These are phyloP conservation scores for Syngnathus rostellatus DNA, from an alignment of 2,797 vertebrate genomes.

Conservation along the genomic window DNA sequence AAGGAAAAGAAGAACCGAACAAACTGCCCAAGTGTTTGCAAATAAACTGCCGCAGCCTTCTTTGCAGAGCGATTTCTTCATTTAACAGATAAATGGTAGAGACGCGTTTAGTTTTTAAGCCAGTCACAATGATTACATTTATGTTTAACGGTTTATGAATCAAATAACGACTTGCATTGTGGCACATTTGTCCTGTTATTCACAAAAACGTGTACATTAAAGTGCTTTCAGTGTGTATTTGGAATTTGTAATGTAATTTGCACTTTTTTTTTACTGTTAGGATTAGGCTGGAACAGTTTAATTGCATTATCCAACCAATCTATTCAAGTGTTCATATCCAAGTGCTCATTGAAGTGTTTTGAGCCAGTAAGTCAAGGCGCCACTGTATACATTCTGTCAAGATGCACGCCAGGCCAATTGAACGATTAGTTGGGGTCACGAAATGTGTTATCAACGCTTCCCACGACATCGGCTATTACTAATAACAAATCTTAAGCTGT, in stretches of 20 bases:
- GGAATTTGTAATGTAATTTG: too few relatives aligned
- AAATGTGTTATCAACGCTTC: not conserved
- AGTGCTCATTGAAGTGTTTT: too few relatives aligned
- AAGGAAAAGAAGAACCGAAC: not conserved
- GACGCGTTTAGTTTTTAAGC: not conserved
- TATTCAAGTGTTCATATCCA: too few relatives aligned
- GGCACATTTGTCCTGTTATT: too few relatives aligned
- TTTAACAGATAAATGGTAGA: not conserved
- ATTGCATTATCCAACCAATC: too few relatives aligned
- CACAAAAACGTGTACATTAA: too few relatives aligned
- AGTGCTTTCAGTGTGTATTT: too few relatives aligned
- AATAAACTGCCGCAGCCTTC: not conserved
- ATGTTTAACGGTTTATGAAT: not conserved
- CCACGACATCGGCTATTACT: not conserved
- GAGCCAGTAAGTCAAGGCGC: too few relatives aligned
- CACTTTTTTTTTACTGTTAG: too few relatives aligned
- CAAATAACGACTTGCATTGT: too few relatives aligned
- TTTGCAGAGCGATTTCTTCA: not conserved
- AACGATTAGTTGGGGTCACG: not conserved
- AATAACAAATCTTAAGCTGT: conserved; percentile 22
- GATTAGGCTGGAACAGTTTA: too few relatives aligned
- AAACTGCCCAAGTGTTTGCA: not conserved
- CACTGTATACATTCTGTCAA: not conserved
- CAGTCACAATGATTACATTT: not conserved
- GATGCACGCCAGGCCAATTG: not conserved